phyloP scores from a whole-genome alignment of 2,888 invertebrate genomes.

The Synanthedon vespiformis region DNA sequence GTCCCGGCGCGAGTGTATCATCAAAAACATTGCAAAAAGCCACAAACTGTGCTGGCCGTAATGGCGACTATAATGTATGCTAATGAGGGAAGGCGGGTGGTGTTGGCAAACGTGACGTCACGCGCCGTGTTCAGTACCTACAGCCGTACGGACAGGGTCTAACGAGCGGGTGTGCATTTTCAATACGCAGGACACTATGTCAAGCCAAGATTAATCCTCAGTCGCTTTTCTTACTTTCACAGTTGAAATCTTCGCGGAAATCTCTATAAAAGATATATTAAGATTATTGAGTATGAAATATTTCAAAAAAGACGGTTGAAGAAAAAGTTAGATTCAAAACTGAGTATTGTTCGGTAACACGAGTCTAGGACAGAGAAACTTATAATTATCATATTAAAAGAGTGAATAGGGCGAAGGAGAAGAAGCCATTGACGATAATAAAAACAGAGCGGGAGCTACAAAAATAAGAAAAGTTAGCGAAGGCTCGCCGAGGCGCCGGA shows the following conservation, averaged over 20 bases:
- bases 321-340: too few relatives aligned
- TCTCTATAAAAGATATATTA: too few relatives aligned
- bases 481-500: conserved; percentile 41
- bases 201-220: conserved; percentile 13
- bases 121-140: conserved; percentile 35
- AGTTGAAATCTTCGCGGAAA: too few relatives aligned
- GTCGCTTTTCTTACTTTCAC: conserved; percentile 2
- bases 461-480: conserved; percentile 60
- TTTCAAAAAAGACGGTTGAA: too few relatives aligned
- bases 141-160: conserved; percentile 36
- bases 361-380: neutral
- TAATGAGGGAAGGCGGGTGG: conserved; percentile 58
- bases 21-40: conserved; percentile 53
- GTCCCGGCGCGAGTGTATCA: conserved; percentile 31
- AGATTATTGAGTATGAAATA: too few relatives aligned
- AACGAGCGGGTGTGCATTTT: conserved; percentile 62
- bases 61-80: conserved; percentile 67
- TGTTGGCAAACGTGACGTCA: conserved; percentile 58
- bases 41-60: conserved; percentile 49
- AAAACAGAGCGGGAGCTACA: conserved; percentile 46
- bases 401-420: conserved; percentile 21
- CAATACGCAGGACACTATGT: conserved; percentile 38
- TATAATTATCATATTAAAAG: neutral
- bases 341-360: too few relatives aligned
- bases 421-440: conserved; percentile 42